Conservation (phyloP, 2,797 vertebrate species). For the Limnodromus scolopaceus region DNA sequence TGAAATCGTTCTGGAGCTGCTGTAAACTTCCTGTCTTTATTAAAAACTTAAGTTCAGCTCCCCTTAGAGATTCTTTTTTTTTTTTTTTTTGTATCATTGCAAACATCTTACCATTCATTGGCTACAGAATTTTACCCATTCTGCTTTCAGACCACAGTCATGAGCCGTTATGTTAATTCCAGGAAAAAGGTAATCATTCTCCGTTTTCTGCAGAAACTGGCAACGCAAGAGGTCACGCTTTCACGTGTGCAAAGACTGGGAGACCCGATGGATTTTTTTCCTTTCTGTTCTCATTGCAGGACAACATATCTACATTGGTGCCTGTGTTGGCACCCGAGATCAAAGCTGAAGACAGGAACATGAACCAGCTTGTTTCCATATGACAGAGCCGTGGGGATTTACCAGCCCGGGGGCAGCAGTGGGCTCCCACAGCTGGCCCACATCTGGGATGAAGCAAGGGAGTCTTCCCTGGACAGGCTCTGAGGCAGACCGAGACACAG, state of each 20-base stretch:
- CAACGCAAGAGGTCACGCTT: not conserved
- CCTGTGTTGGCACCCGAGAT: not conserved
- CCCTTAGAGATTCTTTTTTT: not conserved
- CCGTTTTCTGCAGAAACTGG: not conserved
- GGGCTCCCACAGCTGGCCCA: not conserved
- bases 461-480: not conserved
- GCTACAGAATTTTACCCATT: not conserved
- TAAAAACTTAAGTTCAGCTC: not conserved
- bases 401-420: not conserved
- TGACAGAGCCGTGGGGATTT: not conserved
- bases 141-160: not conserved
- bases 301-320: not conserved
- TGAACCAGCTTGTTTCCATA: not conserved
- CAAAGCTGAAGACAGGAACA: not conserved
- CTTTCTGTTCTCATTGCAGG: not conserved
- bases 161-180: not conserved
- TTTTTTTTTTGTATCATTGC: not conserved
- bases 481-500: not conserved
- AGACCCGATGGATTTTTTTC: not conserved
- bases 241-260: not conserved
- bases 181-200: not conserved
- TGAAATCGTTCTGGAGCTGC: not conserved
- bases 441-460: not conserved
- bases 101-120: not conserved
- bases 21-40: not conserved